phyloP scores from a whole-genome alignment of 2,113 vertebrate genomes.

The Taurulus bubalis region DNA sequence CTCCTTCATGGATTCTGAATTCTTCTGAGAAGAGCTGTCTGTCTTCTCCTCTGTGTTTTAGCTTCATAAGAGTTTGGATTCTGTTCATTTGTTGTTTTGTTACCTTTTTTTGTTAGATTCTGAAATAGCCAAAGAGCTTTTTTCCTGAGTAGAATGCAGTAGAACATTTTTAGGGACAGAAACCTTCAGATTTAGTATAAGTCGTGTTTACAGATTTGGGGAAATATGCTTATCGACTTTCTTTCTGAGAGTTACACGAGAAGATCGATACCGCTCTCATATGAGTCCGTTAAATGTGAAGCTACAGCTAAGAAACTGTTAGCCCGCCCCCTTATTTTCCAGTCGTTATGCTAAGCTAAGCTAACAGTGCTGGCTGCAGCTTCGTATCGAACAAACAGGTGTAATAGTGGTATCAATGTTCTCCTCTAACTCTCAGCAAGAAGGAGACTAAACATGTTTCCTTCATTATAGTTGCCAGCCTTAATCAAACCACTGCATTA shows the following conservation, averaged over 20 bases:
- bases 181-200: not conserved
- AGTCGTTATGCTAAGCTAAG: constrained; percentile 17
- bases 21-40: not conserved
- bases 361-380: not conserved
- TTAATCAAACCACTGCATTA: constrained; percentile 5
- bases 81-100: not conserved
- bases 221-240: not conserved
- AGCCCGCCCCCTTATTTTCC: not conserved
- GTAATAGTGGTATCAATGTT: not conserved
- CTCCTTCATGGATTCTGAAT: constrained; percentile 9
- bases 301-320: not conserved
- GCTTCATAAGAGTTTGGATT: not conserved
- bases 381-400: not conserved
- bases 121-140: constrained; percentile 3
- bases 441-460: not conserved
- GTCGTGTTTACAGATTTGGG: not conserved
- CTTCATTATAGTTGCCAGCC: not conserved
- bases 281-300: not conserved
- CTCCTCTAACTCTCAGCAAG: not conserved
- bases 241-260: not conserved
- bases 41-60: not conserved
- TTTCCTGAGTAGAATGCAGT: not conserved
- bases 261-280: not conserved
- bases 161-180: not conserved
- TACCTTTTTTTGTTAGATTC: not conserved